phyloP scores from a whole-genome alignment of 2,797 vertebrate species.

The Gobionotothen gibberifrons region DNA sequence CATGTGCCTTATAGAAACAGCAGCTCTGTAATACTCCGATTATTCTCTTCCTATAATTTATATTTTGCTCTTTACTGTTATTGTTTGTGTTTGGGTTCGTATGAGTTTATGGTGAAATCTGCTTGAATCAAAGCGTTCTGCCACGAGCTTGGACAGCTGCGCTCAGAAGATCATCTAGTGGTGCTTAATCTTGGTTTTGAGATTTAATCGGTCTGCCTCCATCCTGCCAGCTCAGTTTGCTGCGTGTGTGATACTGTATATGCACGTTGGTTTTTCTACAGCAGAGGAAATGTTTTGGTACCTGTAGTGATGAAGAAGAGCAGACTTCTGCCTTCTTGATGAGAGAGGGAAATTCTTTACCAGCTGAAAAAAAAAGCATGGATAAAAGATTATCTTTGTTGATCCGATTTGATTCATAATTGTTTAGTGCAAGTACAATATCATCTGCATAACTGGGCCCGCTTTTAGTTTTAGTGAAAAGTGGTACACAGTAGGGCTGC shows the following conservation, averaged over 20 bases:
- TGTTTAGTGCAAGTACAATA: not conserved
- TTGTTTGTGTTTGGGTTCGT: slow-evolving; percentile 29
- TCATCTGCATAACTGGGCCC: not conserved
- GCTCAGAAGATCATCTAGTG: slow-evolving; percentile 64
- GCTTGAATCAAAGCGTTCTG: slow-evolving; percentile 45
- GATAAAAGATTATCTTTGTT: not conserved
- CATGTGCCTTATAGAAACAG: slow-evolving; percentile 8
- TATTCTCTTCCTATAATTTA: not conserved
- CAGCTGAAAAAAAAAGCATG: not conserved
- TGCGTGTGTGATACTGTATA: slow-evolving; percentile 37
- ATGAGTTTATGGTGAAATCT: slow-evolving; percentile 54
- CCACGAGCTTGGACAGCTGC: slow-evolving; percentile 65
- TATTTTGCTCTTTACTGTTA: slow-evolving; percentile 17
- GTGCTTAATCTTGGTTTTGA: slow-evolving; percentile 73
- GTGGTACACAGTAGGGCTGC: not conserved
- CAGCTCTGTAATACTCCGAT: slow-evolving; percentile 1
- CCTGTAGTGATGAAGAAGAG: slow-evolving; percentile 19
- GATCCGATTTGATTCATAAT: not conserved
- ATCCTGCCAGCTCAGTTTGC: slow-evolving; percentile 43
- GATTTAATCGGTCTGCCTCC: slow-evolving; percentile 64
- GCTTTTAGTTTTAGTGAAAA: not conserved
- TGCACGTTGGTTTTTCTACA: slow-evolving; percentile 43
- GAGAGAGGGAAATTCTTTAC: not conserved
- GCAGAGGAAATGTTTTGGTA: slow-evolving; percentile 25
- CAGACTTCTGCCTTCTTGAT: not conserved